Evolutionary conservation across 2,797 vertebrate genomes (phyloP).

Genomic region (Toxotes lorentzi): DNA sequence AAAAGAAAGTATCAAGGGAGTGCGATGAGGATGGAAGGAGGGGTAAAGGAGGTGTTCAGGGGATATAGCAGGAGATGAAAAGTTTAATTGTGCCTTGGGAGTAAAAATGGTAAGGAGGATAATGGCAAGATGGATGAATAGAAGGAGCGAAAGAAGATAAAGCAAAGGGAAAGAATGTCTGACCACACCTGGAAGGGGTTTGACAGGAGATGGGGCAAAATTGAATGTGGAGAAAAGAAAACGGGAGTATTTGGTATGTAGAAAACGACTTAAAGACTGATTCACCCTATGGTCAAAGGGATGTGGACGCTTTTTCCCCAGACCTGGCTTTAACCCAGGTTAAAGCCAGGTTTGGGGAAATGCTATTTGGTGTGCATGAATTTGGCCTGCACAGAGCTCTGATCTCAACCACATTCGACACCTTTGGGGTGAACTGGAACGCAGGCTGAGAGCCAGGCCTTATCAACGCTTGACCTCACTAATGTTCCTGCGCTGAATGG

Average conservation of each 20-base stretch:
- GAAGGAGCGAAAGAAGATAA: slow-evolving; percentile 1
- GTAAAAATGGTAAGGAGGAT: not conserved
- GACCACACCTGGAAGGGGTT: not conserved
- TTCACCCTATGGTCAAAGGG: too few species aligned
- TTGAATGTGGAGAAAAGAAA: not conserved
- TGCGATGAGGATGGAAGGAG: not conserved
- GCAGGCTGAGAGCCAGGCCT: too few species aligned
- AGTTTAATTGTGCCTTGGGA: slow-evolving; percentile 14
- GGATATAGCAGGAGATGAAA: slow-evolving; percentile 25
- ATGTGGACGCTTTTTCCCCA: too few species aligned
- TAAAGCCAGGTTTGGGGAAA: too few species aligned
- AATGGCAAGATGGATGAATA: not conserved
- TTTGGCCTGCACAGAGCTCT: not conserved
- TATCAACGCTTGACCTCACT: not conserved
- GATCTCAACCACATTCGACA: not conserved
- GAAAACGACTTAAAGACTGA: too few species aligned
- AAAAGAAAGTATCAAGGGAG: slow-evolving; percentile 6
- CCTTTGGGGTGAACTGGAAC: not conserved
- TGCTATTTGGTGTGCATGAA: not conserved
- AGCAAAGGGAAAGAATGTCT: not conserved
- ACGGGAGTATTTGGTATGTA: too few species aligned
- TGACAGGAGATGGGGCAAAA: not conserved
- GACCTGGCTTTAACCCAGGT: too few species aligned
- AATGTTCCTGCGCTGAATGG: slow-evolving; percentile 7
- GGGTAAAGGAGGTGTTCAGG: slow-evolving; percentile 22